Percentiles rank a stretch among this genome's conserved stretches.
Conservation (phyloP, 2,888 invertebrate species). For the Drosophila austrosaltans region DNA sequence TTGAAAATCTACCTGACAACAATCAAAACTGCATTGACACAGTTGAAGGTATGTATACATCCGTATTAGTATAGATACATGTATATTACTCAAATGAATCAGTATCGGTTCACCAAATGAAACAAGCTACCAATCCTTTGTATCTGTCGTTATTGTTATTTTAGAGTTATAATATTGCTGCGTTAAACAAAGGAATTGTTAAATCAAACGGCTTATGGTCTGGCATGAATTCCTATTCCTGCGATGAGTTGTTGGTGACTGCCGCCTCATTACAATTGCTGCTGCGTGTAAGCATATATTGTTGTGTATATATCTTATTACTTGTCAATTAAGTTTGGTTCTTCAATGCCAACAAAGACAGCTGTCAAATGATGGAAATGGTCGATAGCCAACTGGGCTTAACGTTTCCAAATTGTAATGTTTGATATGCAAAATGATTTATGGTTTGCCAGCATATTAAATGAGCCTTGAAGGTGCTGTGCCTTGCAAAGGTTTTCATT, state of each 20-base stretch:
- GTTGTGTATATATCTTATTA: constrained; percentile 2
- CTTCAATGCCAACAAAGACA: constrained; percentile 30
- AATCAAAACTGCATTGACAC: too few relatives aligned
- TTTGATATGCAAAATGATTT: constrained; percentile 19
- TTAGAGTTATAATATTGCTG: background rate
- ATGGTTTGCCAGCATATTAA: constrained; percentile 19
- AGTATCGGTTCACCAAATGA: background rate
- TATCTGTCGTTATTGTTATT: background rate
- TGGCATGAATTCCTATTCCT: background rate
- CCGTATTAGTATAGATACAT: background rate
- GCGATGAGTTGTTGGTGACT: background rate
- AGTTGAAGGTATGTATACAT: background rate
- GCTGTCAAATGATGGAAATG: constrained; percentile 14
- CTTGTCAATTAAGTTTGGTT: constrained; percentile 64
- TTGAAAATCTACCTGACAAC: too few relatives aligned
- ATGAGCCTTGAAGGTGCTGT: constrained; percentile 8
- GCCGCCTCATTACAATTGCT: background rate
- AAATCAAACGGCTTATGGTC: background rate
- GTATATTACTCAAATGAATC: background rate
- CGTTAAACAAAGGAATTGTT: background rate
- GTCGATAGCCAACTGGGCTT: background rate
- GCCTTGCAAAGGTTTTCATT: constrained; percentile 1
- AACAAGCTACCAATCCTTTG: background rate
- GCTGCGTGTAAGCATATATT: background rate
- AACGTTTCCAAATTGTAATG: constrained; percentile 2